Conservation (phyloP, 1,140 invertebrate species). For the Drosophila willistoni region DNA sequence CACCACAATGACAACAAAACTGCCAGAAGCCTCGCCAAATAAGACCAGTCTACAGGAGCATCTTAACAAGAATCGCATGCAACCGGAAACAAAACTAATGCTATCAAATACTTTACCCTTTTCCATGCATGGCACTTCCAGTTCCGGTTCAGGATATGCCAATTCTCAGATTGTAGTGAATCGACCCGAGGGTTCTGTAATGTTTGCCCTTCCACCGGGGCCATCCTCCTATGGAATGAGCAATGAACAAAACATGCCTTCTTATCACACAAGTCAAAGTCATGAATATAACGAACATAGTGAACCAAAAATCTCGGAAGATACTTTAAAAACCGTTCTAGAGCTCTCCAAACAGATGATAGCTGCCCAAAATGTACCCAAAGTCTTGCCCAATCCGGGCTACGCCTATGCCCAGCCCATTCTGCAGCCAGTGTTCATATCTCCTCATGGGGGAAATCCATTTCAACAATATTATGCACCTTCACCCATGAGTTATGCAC, state of each 20-base stretch:
- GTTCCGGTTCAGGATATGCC: slow-evolving; percentile 53
- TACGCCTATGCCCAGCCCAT: slow-evolving; percentile 69
- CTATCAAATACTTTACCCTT: slow-evolving; percentile 54
- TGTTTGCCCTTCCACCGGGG: slow-evolving; percentile 65
- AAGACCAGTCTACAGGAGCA: slow-evolving; percentile 67
- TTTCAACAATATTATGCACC: slow-evolving; percentile 58
- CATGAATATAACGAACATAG: slow-evolving; percentile 58
- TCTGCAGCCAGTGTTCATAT: slow-evolving; percentile 65
- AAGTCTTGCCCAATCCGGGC: slow-evolving; percentile 67
- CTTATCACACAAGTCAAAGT: slow-evolving; percentile 23
- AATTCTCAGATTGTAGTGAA: slow-evolving; percentile 83
- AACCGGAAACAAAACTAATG: slow-evolving; percentile 75
- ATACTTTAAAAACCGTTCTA: slow-evolving; percentile 80
- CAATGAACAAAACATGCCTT: slow-evolving; percentile 30
- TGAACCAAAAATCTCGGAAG: slow-evolving; percentile 77
- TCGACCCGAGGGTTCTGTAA: slow-evolving; percentile 78
- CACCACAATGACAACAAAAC: slow-evolving; percentile 19
- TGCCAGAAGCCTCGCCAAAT: slow-evolving; percentile 43
- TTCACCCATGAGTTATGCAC: slow-evolving; percentile 30
- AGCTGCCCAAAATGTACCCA: slow-evolving; percentile 73
- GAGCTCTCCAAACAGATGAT: slow-evolving; percentile 83
- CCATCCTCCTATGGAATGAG: slow-evolving; percentile 32
- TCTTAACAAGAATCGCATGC: slow-evolving; percentile 50
- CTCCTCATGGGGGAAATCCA: slow-evolving; percentile 57
- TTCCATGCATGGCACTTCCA: slow-evolving; percentile 34